Evolutionary conservation across 2,113 vertebrate genomes (phyloP).

Genomic region (Felis catus): F.catus_Fca126_mat1.0 CM031417.1:64344001-64344500

Average conservation of each 20-base stretch:
- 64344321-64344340: background rate
- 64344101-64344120: background rate
- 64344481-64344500: background rate
- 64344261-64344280: background rate
- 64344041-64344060: background rate
- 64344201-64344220: background rate
- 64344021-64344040: background rate
- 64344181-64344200: background rate
- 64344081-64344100: slow-evolving; percentile 11
- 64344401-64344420: background rate
- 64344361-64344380: background rate
- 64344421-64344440: background rate
- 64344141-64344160: background rate
- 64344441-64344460: background rate
- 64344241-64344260: background rate
- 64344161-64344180: background rate
- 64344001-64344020: slow-evolving; percentile 4
- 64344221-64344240: slow-evolving; percentile 10
- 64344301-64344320: background rate
- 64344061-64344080: background rate
- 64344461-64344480: background rate
- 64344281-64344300: slow-evolving; percentile 1
- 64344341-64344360: background rate
- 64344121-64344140: background rate
- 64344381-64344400: background rate